Percentiles rank a stretch among this genome's conserved stretches.
phyloP scores from a whole-genome alignment of 2,797 vertebrate genomes.

The Stomatorhinus walkeri region DNA sequence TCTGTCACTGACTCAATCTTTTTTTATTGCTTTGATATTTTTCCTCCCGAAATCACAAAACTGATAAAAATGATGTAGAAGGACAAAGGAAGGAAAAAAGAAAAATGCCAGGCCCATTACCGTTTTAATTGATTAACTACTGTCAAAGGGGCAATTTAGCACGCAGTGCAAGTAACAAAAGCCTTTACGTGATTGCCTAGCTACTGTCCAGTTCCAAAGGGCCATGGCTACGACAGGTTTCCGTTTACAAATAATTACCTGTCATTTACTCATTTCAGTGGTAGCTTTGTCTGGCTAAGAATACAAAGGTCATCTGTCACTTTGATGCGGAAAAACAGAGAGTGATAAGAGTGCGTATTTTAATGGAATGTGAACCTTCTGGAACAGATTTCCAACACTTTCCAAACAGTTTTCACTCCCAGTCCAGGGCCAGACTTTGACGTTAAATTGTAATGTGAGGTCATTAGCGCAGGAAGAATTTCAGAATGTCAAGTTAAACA shows the following conservation, averaged over 20 bases:
- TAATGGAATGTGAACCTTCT: not conserved
- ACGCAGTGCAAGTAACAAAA: not conserved
- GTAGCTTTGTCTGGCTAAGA: not conserved
- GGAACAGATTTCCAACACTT: not conserved
- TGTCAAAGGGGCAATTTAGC: not conserved
- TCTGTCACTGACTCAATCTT: not conserved
- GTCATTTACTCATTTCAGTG: slow-evolving; percentile 12
- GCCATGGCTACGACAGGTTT: not conserved
- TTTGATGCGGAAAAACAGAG: not conserved
- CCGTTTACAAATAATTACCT: slow-evolving; percentile 12
- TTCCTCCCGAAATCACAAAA: not conserved
- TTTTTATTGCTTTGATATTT: slow-evolving; percentile 1
- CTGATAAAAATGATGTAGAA: not conserved
- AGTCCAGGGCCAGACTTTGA: not conserved
- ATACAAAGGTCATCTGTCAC: slow-evolving; percentile 5
- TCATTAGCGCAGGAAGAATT: not conserved
- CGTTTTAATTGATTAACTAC: slow-evolving; percentile 15
- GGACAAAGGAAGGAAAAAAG: not conserved
- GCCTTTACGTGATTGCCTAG: not conserved
- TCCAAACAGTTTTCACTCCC: slow-evolving; percentile 2
- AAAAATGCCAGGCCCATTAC: not conserved
- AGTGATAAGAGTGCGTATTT: not conserved
- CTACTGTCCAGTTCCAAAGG: not conserved
- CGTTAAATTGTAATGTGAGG: not conserved
- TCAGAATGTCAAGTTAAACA: not conserved